A percentile compares a stretch with the other conserved stretches of the same genome.
Conservation (phyloP, 23 tunicate species). For the Botrylloides violaceus region DNA sequence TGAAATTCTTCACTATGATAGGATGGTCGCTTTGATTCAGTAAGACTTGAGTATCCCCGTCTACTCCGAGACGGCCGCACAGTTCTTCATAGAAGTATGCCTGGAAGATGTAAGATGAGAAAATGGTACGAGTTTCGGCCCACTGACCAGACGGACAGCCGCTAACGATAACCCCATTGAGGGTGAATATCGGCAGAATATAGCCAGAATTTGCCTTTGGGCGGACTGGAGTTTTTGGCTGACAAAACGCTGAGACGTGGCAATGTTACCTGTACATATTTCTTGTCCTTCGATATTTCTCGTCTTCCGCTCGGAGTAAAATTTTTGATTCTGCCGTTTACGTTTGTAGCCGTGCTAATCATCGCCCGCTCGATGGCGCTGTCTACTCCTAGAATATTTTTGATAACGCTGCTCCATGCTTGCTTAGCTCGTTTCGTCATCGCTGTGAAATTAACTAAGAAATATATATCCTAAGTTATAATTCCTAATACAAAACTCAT, state of each 20-base stretch:
- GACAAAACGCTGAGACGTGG: too few relatives aligned
- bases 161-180: too few relatives aligned
- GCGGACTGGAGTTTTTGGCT: too few relatives aligned
- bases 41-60: conserved; percentile 20
- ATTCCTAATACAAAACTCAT: too few relatives aligned
- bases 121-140: too few relatives aligned
- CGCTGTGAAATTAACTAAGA: too few relatives aligned
- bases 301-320: conserved; percentile 19
- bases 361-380: conserved; percentile 26
- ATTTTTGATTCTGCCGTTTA: conserved; percentile 11
- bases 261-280: conserved; percentile 25
- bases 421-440: conserved; percentile 20
- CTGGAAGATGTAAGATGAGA: background rate
- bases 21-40: conserved; percentile 21
- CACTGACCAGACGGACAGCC: too few relatives aligned
- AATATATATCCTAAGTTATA: too few relatives aligned
- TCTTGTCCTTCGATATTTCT: conserved; percentile 21
- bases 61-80: conserved; percentile 8
- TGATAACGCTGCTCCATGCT: conserved; percentile 26
- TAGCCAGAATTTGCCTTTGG: too few relatives aligned
- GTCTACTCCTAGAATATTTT: conserved; percentile 19
- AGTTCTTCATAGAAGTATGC: conserved; percentile 19
- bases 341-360: conserved; percentile 11
- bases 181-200: too few relatives aligned
- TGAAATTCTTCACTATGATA: conserved; percentile 25